Base-by-base conservation (phyloP, 2,888 invertebrate species). In the Crocallis elinguaria region DNA sequence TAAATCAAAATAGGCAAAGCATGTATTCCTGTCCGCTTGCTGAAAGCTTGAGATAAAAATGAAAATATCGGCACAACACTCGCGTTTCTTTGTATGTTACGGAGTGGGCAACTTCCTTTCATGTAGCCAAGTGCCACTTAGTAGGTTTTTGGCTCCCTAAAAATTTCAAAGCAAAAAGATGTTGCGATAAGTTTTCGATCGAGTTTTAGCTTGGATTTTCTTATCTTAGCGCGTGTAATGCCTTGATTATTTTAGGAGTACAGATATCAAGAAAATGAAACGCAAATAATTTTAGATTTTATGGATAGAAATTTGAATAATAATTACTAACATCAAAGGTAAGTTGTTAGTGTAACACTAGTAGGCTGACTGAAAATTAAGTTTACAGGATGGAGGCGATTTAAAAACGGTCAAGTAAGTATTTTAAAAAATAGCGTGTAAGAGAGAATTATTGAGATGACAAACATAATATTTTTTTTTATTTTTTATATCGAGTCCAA, bases 71-170 rank as follows among this genome's bases (percentile, higher is more conserved):
- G 38, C 27, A 30, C 37, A 38, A 53, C 42, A 43, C 43, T 48
- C 33, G 39, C 30, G 42, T 39, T 36, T 53, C 48, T 42, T 48
- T 43, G 48, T 48, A 53, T 44, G 50, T 35, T 33, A 38, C 41
- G 11, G 36, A 51, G 50, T 48, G 52, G 32, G 19, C 51, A 45
- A 45, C 54, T 66, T 64, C 65, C 71, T 78, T 78, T 78, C 69
- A 78, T 71, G 69, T 73, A 32, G 30, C 57, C 45, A 56, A 75
- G 74, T 48, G 66, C 70, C 74, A 76, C 78, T 78, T 67, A 77
- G 68, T 74, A 59, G 69, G 62, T 55, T 36, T 60, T 70, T 66
- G 44, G 36, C 60, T 53, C 49, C 60, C 66, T 36, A 62, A 69
- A 69, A 72, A 64, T 60, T 62, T 65, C 57, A 57, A 54, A 57